These are phyloP conservation scores for Mungos mungo DNA, from an alignment of 2,113 vertebrate species.

Conservation along the genomic window DNA sequence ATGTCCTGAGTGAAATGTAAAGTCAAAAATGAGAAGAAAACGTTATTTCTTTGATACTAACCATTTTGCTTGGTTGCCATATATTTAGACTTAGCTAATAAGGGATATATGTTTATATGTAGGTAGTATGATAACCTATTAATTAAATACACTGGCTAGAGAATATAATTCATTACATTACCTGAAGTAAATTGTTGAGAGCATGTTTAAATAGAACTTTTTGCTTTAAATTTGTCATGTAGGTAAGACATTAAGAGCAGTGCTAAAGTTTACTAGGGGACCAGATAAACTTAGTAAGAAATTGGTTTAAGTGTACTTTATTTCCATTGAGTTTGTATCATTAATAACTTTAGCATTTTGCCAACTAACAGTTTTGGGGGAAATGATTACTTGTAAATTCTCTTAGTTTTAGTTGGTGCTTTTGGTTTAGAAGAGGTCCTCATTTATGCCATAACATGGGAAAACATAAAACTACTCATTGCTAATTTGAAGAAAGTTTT, in stretches of 20 bases:
- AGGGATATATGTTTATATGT: not conserved
- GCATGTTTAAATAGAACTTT: not conserved
- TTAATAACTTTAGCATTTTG: not conserved
- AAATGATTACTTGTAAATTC: not conserved
- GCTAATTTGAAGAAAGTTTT: constrained; percentile 14
- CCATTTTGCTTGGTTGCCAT: not conserved
- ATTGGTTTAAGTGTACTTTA: not conserved
- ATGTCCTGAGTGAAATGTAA: not conserved
- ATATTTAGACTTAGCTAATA: constrained; percentile 20
- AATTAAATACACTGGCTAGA: not conserved
- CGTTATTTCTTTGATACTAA: not conserved
- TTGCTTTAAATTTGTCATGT: constrained; percentile 2
- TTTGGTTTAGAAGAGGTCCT: not conserved
- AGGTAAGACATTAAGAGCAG: not conserved
- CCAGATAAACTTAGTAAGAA: not conserved
- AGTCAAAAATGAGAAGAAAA: not conserved
- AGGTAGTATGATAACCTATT: not conserved
- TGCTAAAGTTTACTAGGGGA: not conserved
- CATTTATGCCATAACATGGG: not conserved
- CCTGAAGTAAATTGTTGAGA: not conserved
- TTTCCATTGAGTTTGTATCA: not conserved
- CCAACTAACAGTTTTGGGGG: not conserved
- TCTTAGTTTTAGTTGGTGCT: not conserved
- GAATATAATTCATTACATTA: not conserved
- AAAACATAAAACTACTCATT: not conserved